Conservation (phyloP, 2,888 invertebrate species). For the Phortica magna region DNA sequence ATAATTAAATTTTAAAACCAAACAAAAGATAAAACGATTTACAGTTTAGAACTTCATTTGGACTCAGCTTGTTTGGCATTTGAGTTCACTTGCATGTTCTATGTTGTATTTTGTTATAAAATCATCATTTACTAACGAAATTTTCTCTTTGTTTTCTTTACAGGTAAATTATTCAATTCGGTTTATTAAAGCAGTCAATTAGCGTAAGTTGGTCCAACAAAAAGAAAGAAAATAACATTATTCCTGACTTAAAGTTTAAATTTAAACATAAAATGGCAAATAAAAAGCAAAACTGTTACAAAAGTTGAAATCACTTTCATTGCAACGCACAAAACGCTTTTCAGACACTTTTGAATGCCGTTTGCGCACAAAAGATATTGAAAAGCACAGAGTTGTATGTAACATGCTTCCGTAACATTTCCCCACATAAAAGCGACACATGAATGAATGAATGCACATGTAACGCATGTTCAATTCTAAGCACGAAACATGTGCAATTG, state of each 20-base stretch:
- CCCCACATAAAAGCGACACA: background rate
- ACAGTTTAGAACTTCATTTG: background rate
- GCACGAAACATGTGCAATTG: slow-evolving; percentile 26
- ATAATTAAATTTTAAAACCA: slow-evolving; percentile 70
- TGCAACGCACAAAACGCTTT: slow-evolving; percentile 8
- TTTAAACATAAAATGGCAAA: background rate
- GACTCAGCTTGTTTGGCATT: too few species aligned
- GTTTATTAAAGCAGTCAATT: background rate
- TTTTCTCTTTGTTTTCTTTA: background rate
- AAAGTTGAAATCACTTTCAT: slow-evolving; percentile 1
- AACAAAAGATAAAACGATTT: slow-evolving; percentile 53
- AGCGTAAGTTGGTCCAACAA: background rate
- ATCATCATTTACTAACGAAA: background rate
- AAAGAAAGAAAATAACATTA: background rate
- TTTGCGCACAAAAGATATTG: background rate
- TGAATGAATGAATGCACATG: background rate
- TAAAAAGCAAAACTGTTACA: background rate
- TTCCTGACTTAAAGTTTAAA: background rate
- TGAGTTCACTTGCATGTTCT: too few species aligned
- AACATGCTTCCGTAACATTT: background rate
- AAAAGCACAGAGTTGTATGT: background rate
- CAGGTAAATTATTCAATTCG: background rate
- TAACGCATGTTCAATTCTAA: slow-evolving; percentile 26
- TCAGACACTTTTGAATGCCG: too few species aligned
- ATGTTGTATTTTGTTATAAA: too few species aligned